A percentile compares a stretch with the other conserved stretches of the same genome.
These are phyloP conservation scores for Calephelis virginiensis DNA, from an alignment of 1,140 invertebrate species.

Conservation along the genomic window DNA sequence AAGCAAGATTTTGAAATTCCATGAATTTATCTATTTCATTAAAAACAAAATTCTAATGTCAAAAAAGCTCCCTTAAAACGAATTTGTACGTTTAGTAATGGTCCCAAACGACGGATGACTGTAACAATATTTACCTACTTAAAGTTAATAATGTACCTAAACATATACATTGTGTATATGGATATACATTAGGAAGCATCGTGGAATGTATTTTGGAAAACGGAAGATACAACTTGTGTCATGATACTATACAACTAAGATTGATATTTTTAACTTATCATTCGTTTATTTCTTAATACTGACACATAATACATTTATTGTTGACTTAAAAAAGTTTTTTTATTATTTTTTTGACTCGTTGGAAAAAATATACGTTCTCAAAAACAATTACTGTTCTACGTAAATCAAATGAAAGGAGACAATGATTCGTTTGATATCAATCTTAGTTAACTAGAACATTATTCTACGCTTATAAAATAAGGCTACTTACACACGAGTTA, in stretches of 20 bases:
- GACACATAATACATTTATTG: neutral
- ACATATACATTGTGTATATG: constrained; percentile 9
- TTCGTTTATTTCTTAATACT: neutral
- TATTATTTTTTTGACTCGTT: constrained; percentile 24
- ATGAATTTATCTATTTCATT: neutral
- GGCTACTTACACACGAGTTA: constrained; percentile 46
- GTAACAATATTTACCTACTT: constrained; percentile 13
- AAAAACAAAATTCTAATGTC: neutral
- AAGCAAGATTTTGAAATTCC: no score
- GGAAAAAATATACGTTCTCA: constrained; percentile 38
- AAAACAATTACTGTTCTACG: neutral
- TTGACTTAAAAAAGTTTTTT: constrained; percentile 18
- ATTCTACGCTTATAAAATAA: constrained; percentile 27
- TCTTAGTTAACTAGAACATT: constrained; percentile 34
- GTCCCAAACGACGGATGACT: constrained; percentile 10
- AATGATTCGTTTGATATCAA: constrained; percentile 30
- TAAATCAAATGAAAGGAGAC: neutral
- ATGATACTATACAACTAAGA: constrained; percentile 5
- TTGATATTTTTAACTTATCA: neutral
- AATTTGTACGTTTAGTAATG: neutral
- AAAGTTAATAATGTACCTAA: constrained; percentile 10
- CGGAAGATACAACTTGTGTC: constrained; percentile 16
- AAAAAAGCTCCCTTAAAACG: neutral
- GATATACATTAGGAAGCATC: constrained; percentile 6
- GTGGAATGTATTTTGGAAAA: constrained; percentile 15